Percentiles rank a stretch among this genome's conserved stretches.
Evolutionary conservation across 1,140 invertebrate species (phyloP).

Genomic region (Leptinotarsa defecta): DNA sequence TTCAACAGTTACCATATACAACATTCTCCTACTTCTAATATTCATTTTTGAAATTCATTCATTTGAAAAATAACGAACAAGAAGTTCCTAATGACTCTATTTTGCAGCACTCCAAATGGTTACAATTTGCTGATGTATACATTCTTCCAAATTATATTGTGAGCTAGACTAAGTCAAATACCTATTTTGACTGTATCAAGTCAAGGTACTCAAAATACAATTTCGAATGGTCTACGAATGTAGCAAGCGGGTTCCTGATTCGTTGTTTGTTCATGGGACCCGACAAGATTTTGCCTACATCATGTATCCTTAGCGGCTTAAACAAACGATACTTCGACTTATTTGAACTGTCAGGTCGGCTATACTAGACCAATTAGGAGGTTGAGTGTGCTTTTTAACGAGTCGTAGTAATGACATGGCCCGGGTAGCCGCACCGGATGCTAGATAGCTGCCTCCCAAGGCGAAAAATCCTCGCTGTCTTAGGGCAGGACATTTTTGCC

Average conservation of each 20-base stretch:
- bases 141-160: no score
- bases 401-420: conserved; percentile 45
- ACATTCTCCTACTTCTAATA: no score
- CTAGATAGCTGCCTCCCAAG: conserved; percentile 39
- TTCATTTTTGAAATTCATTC: no score
- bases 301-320: conserved; percentile 30
- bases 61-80: no score
- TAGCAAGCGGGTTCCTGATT: conserved; percentile 16
- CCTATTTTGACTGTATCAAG: neutral
- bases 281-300: conserved; percentile 36
- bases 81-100: no score
- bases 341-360: conserved; percentile 41
- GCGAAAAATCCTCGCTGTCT: conserved; percentile 30
- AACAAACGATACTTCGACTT: conserved; percentile 38
- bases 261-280: conserved; percentile 25
- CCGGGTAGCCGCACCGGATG: conserved; percentile 42
- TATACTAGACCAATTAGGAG: conserved; percentile 45
- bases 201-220: neutral
- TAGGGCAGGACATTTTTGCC: conserved; percentile 36
- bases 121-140: no score
- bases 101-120: no score
- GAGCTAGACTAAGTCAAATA: no score
- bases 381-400: conserved; percentile 47
- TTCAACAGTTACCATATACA: no score
- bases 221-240: neutral